These are phyloP conservation scores for Symphodus melops DNA, from an alignment of 2,113 vertebrate genomes.

Conservation along the genomic window DNA sequence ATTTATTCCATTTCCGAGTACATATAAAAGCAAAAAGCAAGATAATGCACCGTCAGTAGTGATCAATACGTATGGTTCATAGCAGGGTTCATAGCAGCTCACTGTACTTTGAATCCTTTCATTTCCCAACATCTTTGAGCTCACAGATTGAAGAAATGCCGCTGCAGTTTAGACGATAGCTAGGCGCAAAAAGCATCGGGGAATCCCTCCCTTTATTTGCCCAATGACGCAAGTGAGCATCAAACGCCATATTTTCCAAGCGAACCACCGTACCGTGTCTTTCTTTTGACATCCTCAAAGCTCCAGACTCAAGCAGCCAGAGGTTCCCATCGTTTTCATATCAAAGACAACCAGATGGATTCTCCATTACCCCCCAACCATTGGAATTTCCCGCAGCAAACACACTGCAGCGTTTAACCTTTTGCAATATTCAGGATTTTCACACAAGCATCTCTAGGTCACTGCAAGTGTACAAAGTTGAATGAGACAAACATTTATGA, in stretches of 20 bases:
- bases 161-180: slow-evolving; percentile 11
- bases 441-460: neutral
- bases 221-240: slow-evolving; percentile 49
- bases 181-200: slow-evolving; percentile 29
- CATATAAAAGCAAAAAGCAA: slow-evolving; percentile 17
- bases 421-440: neutral
- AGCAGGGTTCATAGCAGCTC: slow-evolving; percentile 14
- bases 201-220: slow-evolving; percentile 53
- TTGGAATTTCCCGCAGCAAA: neutral
- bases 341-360: neutral
- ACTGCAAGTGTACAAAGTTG: neutral
- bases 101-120: slow-evolving; percentile 7
- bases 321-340: neutral
- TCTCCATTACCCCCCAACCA: neutral
- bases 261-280: neutral
- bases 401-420: neutral
- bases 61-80: neutral
- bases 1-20: neutral
- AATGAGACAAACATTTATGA: neutral
- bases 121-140: slow-evolving; percentile 1
- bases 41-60: slow-evolving; percentile 5
- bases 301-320: neutral
- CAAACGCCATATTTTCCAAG: slow-evolving; percentile 14
- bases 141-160: slow-evolving; percentile 11
- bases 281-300: neutral